Base-by-base conservation (phyloP, 2,113 vertebrate species). In the Bufo bufo region DNA sequence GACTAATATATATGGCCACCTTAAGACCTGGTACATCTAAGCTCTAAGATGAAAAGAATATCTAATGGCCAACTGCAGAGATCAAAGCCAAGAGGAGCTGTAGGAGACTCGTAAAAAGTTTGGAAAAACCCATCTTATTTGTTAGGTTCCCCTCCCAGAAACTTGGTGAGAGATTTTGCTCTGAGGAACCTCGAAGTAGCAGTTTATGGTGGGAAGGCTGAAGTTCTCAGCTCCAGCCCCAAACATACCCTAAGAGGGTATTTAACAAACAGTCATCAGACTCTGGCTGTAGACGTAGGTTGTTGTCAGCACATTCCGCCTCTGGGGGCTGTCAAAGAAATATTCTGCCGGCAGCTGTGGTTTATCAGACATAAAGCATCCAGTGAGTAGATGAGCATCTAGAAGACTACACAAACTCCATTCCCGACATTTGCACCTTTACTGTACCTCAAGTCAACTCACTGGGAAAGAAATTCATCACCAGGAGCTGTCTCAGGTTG, bases 331-430 rank as follows among this genome's bases (percentile, higher is more conserved):
- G 71, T 74, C 71, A 19, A 14, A 74, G 43, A 49, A 74, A 47
- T 74, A 72, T 72, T 72, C 69, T 66, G 9, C 71, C 43, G 45
- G 71, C 71, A 47, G 71, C 45, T 74, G 71, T 49, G 71, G 71
- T 74, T 49, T 74, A 47, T 74, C 71, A 33, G 52, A 79, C 50
- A 79, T 20, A 56, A 56, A 23, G 77, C 50, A 56, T 56, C 52
- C 77, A 56, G 77, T 16, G 50, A 54, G 77, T 3, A 13, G 77
- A 79, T 54, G 75, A 49, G 45, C 13, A 78, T 78, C 19, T 50
- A 54, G 10, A 80, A 80, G 52, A 79, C 77, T 56, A 33, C 52
- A 56, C 20, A 23, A 14, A 12, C 77, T 45, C 10, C 19, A 17
- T 74, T 47, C 43, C 6, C 16, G 20, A 23, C 19, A 56, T 56